Evolutionary conservation across 2,113 vertebrate genomes (phyloP).

Genomic region (Campylorhamphus procurvoides): DNA sequence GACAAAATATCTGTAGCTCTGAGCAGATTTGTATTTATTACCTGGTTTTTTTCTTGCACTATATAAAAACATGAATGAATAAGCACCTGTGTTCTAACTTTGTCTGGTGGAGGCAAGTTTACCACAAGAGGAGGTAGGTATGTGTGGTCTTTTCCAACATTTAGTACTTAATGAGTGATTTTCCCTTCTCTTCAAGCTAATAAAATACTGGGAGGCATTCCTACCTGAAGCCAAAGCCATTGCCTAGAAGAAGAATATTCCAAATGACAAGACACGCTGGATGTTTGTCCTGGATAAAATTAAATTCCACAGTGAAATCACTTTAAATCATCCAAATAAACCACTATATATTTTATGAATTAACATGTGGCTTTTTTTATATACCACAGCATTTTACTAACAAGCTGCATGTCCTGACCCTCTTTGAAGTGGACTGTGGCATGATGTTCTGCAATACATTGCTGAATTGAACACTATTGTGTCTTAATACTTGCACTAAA

Average conservation of each 20-base stretch:
- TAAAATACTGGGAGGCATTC: conserved; percentile 99
- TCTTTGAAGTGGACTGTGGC: conserved; percentile 82
- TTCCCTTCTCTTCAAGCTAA: conserved; percentile 81
- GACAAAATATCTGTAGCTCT: not conserved
- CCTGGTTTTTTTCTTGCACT: not conserved
- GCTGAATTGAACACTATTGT: conserved; percentile 83
- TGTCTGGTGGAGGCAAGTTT: not conserved
- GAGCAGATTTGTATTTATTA: not conserved
- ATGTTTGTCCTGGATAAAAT: conserved; percentile 71
- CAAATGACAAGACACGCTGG: conserved; percentile 63
- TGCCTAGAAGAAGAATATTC: conserved; percentile 79
- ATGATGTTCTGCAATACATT: conserved; percentile 81
- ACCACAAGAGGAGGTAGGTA: not conserved
- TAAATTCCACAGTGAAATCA: conserved; percentile 78
- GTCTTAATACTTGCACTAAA: conserved; percentile 80
- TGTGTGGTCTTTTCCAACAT: not conserved
- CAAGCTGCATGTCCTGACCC: conserved; percentile 77
- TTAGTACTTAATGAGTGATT: not conserved
- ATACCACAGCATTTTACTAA: conserved; percentile 81
- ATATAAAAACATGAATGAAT: not conserved
- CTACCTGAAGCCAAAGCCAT: conserved; percentile 99
- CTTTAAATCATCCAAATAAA: conserved; percentile 84
- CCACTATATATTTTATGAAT: conserved; percentile 85
- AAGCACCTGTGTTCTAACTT: not conserved
- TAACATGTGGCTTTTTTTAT: conserved; percentile 81